Percentiles rank a stretch among this genome's conserved stretches.
Conservation (phyloP, 2,113 vertebrate genomes). For the Tenebrosternarchus preto region DNA sequence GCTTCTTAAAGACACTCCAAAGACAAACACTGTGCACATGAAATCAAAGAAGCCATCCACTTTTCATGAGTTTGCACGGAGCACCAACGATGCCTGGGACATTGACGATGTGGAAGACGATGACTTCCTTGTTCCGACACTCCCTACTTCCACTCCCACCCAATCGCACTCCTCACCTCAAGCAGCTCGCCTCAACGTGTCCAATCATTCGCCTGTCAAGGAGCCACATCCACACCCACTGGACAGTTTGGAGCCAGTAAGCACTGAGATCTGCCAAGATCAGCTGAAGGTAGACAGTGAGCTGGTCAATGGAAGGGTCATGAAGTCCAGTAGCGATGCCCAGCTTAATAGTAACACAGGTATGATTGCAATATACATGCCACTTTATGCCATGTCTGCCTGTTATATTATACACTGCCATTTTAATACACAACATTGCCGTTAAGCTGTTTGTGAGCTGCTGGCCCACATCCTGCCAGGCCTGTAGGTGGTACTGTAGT, state of each 20-base stretch:
- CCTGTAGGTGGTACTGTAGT: no score
- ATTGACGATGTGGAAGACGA: constrained; percentile 88
- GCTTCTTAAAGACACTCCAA: constrained; percentile 85
- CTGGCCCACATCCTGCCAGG: not conserved
- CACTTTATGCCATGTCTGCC: not conserved
- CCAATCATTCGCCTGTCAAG: constrained; percentile 70
- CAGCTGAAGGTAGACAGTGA: constrained; percentile 65
- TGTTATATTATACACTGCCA: not conserved
- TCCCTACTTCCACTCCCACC: constrained; percentile 40
- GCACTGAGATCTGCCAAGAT: constrained; percentile 69
- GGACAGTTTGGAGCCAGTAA: constrained; percentile 67
- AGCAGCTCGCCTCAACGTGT: constrained; percentile 68
- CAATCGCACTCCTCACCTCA: constrained; percentile 73
- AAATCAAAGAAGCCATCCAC: constrained; percentile 90
- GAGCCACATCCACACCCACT: constrained; percentile 70
- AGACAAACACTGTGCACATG: constrained; percentile 76
- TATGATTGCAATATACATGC: constrained; percentile 57
- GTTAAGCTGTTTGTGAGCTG: not conserved
- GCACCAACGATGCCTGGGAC: constrained; percentile 95
- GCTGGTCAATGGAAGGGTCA: constrained; percentile 78
- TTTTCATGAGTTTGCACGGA: constrained; percentile 92
- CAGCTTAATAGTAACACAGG: constrained; percentile 83
- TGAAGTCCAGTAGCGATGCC: constrained; percentile 85
- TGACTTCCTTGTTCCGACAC: constrained; percentile 63
- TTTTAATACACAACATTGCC: not conserved